Evolutionary conservation across 1,140 invertebrate species (phyloP), one percentile per base, ranked within the genome.

Genomic region (Bradysia coprophila): DNA sequence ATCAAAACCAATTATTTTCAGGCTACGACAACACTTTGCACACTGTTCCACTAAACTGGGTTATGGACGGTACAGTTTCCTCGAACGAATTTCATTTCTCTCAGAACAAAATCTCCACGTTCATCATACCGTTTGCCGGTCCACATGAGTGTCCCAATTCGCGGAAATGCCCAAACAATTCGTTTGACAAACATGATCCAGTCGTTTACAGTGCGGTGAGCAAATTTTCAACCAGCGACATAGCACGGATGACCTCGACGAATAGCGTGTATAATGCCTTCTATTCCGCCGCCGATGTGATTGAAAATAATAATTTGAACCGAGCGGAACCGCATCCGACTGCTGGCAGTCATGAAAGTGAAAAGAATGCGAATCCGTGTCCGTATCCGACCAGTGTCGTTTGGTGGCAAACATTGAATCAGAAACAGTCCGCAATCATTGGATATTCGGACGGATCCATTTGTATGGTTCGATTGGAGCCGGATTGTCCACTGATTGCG

Each of bases 361-460:
- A 16, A 18, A 15, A 19, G 21, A 50, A 0, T 49, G 57, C 53
- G 58, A 67, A 48, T 56, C 57, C 65, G 34, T 66, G 69, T 43
- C 64, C 65, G 3, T 70, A 67, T 50, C 69, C 72, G 4, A 60
- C 67, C 46, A 68, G 62, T 33, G 50, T 77, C 32, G 65, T 69
- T 2, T 84, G 80, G 80, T 84, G 81, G 81, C 71, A 77, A 53
- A 77, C 76, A 20, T 54, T 72, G 21, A 62, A 66, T 38, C 64
- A 67, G 49, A 70, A 76, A 43, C 67, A 77, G 48, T 16, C 32
- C 10, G 79, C 72, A 22, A 68, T 85, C 32, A 66, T 83, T 45
- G 80, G 78, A 21, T 80, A 75, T 41, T 76, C 79, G 49, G 65
- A 70, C 49, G 81, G 81, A 18, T 74, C 76, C 45, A 69, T 84